A percentile compares a stretch with the other conserved stretches of the same genome.
Evolutionary conservation across 2,797 vertebrate species (phyloP).

Genomic region (Takifugu rubripes): DNA sequence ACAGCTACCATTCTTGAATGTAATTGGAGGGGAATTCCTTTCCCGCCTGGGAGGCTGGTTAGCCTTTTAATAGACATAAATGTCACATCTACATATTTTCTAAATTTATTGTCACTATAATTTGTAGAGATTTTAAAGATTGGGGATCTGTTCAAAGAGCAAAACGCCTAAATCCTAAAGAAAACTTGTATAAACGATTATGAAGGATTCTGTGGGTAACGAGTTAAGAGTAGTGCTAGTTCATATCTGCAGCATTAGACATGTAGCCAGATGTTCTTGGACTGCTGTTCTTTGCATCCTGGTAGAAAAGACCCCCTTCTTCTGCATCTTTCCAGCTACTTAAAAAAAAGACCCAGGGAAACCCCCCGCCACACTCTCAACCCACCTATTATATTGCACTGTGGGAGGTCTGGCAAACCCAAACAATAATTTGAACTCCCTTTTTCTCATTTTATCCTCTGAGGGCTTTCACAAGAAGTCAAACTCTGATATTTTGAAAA

Average conservation of each 20-base stretch:
- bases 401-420: constrained; percentile 48
- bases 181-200: no score
- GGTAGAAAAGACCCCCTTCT: constrained; percentile 26
- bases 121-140: no score
- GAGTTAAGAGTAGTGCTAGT: constrained; percentile 1
- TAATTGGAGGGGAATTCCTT: no score
- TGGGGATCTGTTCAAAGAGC: no score
- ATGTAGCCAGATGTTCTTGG: constrained; percentile 15
- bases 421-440: constrained; percentile 60
- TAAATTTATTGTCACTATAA: no score
- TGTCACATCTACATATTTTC: no score
- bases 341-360: constrained; percentile 42
- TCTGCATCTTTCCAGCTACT: constrained; percentile 53
- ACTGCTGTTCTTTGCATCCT: constrained; percentile 10
- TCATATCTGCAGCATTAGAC: constrained; percentile 10
- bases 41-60: no score
- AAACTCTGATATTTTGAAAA: constrained; percentile 14
- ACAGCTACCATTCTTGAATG: no score
- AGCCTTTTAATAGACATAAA: no score
- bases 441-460: constrained; percentile 42
- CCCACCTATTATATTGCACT: constrained; percentile 51
- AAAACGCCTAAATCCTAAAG: no score
- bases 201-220: background rate
- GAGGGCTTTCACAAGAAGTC: constrained; percentile 45
- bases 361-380: constrained; percentile 53